phyloP scores from a whole-genome alignment of 2,113 vertebrate species.

The Clinocottus analis region DNA sequence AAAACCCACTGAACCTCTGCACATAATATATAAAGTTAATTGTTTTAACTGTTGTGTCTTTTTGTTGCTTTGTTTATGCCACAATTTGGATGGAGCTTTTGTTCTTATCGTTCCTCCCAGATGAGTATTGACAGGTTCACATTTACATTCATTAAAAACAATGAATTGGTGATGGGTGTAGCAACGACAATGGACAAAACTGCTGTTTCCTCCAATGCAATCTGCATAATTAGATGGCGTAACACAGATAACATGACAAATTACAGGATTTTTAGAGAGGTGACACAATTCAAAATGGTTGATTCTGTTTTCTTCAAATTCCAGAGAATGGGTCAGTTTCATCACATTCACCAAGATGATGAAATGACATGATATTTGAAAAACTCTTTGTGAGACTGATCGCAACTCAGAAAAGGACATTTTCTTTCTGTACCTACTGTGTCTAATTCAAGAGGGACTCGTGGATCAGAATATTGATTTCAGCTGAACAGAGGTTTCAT shows the following conservation, averaged over 20 bases:
- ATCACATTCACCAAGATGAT: conserved; percentile 37
- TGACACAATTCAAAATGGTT: conserved; percentile 7
- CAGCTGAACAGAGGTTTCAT: conserved; percentile 49
- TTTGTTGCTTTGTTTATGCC: conserved; percentile 11
- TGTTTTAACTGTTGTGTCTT: conserved; percentile 41
- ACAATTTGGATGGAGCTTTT: conserved; percentile 17
- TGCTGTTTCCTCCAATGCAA: conserved; percentile 36
- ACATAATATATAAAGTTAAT: conserved; percentile 20
- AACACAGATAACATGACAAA: conserved; percentile 27
- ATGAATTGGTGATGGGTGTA: conserved; percentile 8
- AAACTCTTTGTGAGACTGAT: conserved; percentile 30
- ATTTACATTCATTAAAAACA: conserved; percentile 68
- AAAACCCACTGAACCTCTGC: neutral
- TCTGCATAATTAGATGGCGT: conserved; percentile 38
- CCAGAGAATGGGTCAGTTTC: conserved; percentile 37
- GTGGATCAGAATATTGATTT: conserved; percentile 76
- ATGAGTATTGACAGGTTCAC: conserved; percentile 31
- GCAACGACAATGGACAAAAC: conserved; percentile 26
- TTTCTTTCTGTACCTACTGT: conserved; percentile 47
- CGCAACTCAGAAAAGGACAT: conserved; percentile 42
- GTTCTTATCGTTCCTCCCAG: conserved; percentile 58
- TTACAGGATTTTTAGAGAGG: conserved; percentile 16
- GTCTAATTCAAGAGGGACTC: conserved; percentile 58
- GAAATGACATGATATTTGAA: conserved; percentile 14
- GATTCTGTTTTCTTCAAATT: conserved; percentile 5